phyloP scores from a whole-genome alignment of 2,113 vertebrate genomes.

The human region DNA sequence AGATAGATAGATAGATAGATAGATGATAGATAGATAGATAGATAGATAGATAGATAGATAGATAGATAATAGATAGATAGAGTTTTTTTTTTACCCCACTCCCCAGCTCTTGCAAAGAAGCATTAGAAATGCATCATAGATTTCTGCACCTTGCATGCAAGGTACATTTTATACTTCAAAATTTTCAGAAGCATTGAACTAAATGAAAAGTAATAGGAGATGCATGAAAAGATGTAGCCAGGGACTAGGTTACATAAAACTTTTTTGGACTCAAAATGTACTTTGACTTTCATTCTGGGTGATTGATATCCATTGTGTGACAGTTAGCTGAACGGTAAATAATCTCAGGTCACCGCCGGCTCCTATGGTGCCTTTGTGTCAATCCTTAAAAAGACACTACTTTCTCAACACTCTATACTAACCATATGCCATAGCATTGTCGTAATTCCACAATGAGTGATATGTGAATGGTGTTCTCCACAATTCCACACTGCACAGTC shows the following conservation, averaged over 20 bases:
- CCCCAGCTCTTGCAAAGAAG: neutral
- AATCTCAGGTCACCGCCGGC: neutral
- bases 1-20: no score
- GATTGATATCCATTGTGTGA: no score
- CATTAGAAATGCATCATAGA: neutral
- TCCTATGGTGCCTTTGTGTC: neutral
- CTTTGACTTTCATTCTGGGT: neutral
- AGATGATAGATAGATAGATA: no score
- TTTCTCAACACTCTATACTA: neutral
- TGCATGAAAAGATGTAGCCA: neutral
- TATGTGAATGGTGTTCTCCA: neutral
- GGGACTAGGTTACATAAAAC: neutral
- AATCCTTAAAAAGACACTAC: neutral
- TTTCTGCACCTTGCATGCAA: neutral
- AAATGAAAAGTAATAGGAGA: neutral
- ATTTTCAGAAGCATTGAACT: neutral
- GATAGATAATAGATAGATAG: no score
- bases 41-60: no score
- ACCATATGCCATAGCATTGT: neutral
- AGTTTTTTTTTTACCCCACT: neutral
- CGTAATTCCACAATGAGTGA: neutral
- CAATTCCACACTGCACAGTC: no score
- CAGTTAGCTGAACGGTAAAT: neutral
- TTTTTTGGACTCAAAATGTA: neutral
- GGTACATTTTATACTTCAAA: neutral